phyloP scores from a whole-genome alignment of 2,797 vertebrate genomes.

The Anabas testudineus region DNA sequence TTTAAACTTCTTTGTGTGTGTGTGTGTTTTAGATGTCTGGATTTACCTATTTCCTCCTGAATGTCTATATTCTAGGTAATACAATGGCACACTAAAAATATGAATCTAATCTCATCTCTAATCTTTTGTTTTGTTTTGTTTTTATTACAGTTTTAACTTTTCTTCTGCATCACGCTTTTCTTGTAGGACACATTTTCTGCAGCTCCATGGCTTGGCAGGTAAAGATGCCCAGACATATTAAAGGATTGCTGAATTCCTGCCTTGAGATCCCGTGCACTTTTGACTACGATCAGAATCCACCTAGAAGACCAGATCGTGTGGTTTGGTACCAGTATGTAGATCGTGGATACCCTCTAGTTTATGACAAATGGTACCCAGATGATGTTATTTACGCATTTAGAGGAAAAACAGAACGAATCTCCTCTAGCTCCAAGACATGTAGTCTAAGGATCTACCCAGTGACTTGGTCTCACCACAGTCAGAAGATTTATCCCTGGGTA shows the following conservation, averaged over 20 bases:
- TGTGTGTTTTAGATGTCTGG: slow-evolving; percentile 56
- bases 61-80: slow-evolving; percentile 61
- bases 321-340: slow-evolving; percentile 73
- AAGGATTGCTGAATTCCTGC: slow-evolving; percentile 64
- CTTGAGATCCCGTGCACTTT: slow-evolving; percentile 76
- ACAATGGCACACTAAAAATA: background rate
- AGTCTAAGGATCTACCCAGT: slow-evolving; percentile 62
- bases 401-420: slow-evolving; percentile 16
- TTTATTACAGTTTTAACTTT: background rate
- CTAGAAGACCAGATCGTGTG: slow-evolving; percentile 17
- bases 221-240: slow-evolving; percentile 49
- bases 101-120: too few relatives aligned
- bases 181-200: slow-evolving; percentile 46
- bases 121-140: too few relatives aligned
- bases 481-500: slow-evolving; percentile 75
- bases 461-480: slow-evolving; percentile 22
- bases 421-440: background rate
- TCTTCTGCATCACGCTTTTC: background rate
- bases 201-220: slow-evolving; percentile 61
- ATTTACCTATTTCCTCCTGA: slow-evolving; percentile 15
- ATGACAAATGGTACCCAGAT: background rate
- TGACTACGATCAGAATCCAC: slow-evolving; percentile 52
- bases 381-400: slow-evolving; percentile 25
- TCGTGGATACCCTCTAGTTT: slow-evolving; percentile 65
- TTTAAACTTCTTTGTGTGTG: too few relatives aligned